A percentile compares a stretch with the other conserved stretches of the same genome.
phyloP scores from a whole-genome alignment of 2,797 vertebrate species.

The Anniella stebbinsi region DNA sequence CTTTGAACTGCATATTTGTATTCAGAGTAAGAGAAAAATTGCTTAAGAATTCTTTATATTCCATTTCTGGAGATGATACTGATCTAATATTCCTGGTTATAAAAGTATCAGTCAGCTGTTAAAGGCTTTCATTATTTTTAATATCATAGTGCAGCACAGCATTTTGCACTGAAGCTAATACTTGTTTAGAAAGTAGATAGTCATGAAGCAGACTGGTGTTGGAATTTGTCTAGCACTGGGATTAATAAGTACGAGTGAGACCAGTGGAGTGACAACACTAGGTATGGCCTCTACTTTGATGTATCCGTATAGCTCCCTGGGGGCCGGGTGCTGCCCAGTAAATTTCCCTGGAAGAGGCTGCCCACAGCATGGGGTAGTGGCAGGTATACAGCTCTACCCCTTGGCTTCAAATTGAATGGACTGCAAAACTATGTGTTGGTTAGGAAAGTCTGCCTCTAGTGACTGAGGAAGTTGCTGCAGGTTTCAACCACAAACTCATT shows the following conservation, averaged over 20 bases:
- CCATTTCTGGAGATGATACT: neutral
- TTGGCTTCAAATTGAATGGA: neutral
- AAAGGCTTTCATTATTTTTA: conserved; percentile 19
- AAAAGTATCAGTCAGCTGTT: neutral
- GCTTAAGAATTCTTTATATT: conserved; percentile 30
- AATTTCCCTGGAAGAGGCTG: too few relatives aligned
- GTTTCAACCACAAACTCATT: too few relatives aligned
- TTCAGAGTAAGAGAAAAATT: neutral
- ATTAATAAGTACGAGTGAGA: neutral
- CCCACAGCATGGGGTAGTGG: too few relatives aligned
- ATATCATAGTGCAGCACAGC: neutral
- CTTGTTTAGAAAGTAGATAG: neutral
- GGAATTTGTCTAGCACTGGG: neutral
- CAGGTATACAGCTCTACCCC: too few relatives aligned
- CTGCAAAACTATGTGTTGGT: too few relatives aligned
- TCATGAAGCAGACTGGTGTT: neutral
- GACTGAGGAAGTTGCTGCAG: too few relatives aligned
- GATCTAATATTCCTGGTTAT: conserved; percentile 6
- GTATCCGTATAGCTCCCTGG: too few relatives aligned
- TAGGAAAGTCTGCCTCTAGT: too few relatives aligned
- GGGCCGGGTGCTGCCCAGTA: too few relatives aligned
- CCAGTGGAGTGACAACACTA: too few relatives aligned
- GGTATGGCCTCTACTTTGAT: too few relatives aligned
- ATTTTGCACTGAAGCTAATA: conserved; percentile 5
- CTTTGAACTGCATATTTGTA: neutral